Conservation (phyloP, 2,888 invertebrate species). For the Idaea biselata region DNA sequence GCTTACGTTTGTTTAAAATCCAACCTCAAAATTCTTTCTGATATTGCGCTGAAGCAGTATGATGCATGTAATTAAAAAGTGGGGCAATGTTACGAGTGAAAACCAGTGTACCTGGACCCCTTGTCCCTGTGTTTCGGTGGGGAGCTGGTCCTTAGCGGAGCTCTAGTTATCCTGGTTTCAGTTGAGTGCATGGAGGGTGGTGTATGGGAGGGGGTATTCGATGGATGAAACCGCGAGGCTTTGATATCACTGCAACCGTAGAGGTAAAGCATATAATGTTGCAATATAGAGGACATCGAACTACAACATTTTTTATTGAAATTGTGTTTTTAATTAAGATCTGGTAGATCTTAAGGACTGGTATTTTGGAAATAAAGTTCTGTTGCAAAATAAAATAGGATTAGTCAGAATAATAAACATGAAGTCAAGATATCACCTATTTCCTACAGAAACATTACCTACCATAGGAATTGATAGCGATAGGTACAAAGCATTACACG, state of each 20-base stretch:
- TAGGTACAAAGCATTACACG: no score
- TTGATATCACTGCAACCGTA: conserved; percentile 46
- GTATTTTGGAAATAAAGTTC: no score
- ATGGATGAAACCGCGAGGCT: conserved; percentile 55
- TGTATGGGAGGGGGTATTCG: conserved; percentile 31
- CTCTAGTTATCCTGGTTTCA: conserved; percentile 23
- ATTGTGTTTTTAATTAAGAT: no score
- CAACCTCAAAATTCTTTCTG: conserved; percentile 62
- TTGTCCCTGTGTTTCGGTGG: conserved; percentile 2
- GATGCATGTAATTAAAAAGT: conserved; percentile 76
- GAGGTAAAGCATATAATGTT: background rate
- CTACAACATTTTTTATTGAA: background rate
- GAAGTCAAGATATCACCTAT: no score
- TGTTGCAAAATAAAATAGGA: no score
- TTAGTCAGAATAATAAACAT: no score
- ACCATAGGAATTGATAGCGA: no score
- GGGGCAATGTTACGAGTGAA: conserved; percentile 48
- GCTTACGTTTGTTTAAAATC: conserved; percentile 30
- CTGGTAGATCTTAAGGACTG: no score
- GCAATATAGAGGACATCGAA: background rate
- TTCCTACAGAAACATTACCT: no score
- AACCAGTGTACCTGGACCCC: conserved; percentile 37
- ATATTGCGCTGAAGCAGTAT: conserved; percentile 59
- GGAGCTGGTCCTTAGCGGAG: conserved; percentile 11
- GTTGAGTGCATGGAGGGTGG: conserved; percentile 24